phyloP scores from a whole-genome alignment of 1,140 invertebrate genomes.

The Drosophila virilis region DNA sequence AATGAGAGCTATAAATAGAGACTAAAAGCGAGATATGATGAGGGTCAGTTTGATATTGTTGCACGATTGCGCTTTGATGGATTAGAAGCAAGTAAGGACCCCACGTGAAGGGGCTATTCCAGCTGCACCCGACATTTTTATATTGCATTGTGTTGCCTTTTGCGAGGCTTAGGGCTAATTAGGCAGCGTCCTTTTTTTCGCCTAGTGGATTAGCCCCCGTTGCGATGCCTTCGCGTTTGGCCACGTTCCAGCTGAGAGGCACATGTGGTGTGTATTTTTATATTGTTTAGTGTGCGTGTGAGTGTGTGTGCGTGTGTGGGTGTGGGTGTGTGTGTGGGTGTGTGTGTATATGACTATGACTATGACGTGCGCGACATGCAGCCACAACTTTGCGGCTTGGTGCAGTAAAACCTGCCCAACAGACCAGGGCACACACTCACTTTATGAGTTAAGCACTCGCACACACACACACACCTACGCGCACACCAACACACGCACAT shows the following conservation, averaged over 20 bases:
- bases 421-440: neutral
- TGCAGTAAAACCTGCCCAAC: neutral
- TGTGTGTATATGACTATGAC: neutral
- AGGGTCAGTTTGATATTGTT: too few species aligned
- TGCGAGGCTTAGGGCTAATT: neutral
- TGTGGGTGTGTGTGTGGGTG: constrained; percentile 4
- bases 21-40: neutral
- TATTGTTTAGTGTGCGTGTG: too few species aligned
- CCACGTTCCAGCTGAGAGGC: neutral
- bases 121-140: neutral
- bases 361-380: constrained; percentile 1
- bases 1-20: neutral
- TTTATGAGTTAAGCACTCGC: neutral
- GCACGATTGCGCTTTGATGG: neutral
- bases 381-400: neutral
- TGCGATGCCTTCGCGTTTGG: neutral
- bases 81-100: neutral
- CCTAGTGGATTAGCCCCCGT: neutral
- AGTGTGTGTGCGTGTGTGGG: neutral
- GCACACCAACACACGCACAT: neutral
- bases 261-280: too few species aligned
- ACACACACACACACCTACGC: neutral
- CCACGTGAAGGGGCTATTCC: too few species aligned
- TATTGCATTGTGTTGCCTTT: neutral
- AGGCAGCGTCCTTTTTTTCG: neutral